phyloP scores from a whole-genome alignment of 2,888 invertebrate species.

The Ennomos erosarius region DNA sequence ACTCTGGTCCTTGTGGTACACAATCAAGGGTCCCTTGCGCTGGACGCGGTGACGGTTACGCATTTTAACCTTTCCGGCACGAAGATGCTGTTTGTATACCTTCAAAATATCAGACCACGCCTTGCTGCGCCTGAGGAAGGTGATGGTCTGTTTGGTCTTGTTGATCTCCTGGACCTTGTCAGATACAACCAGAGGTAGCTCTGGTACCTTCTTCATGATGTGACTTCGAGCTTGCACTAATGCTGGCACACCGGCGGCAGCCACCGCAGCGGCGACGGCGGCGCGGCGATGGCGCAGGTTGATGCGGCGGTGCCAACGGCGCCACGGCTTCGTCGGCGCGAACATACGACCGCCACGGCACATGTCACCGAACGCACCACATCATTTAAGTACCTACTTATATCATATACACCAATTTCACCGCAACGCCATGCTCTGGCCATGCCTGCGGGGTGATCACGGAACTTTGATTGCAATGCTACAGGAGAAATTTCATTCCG shows the following conservation, averaged over 20 bases:
- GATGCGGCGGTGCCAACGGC: conserved; percentile 98
- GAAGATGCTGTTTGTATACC: conserved; percentile 98
- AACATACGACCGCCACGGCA: conserved; percentile 99
- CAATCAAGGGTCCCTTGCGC: conserved; percentile 97
- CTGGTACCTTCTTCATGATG: conserved; percentile 96
- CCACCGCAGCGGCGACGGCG: conserved; percentile 98
- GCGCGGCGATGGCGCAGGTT: conserved; percentile 98
- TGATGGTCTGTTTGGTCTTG: conserved; percentile 99
- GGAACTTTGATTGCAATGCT: too few species aligned
- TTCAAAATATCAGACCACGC: conserved; percentile 99
- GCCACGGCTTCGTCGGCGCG: conserved; percentile 99
- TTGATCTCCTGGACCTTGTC: conserved; percentile 98
- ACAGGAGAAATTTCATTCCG: too few species aligned
- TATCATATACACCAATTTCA: too few species aligned
- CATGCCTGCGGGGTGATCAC: too few species aligned
- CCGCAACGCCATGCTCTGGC: too few species aligned
- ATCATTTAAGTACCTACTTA: too few species aligned
- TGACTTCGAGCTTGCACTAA: conserved; percentile 98
- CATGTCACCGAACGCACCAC: conserved; percentile 99
- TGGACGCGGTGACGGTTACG: conserved; percentile 98
- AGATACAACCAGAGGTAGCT: conserved; percentile 97
- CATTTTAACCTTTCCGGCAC: conserved; percentile 99
- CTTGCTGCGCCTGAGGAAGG: conserved; percentile 96
- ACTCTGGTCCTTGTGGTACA: conserved; percentile 97
- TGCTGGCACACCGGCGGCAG: conserved; percentile 98